Percentiles rank a stretch among this genome's conserved stretches.
These are phyloP conservation scores for Phortica variegata DNA, from an alignment of 1,140 invertebrate genomes.

Conservation along the genomic window DNA sequence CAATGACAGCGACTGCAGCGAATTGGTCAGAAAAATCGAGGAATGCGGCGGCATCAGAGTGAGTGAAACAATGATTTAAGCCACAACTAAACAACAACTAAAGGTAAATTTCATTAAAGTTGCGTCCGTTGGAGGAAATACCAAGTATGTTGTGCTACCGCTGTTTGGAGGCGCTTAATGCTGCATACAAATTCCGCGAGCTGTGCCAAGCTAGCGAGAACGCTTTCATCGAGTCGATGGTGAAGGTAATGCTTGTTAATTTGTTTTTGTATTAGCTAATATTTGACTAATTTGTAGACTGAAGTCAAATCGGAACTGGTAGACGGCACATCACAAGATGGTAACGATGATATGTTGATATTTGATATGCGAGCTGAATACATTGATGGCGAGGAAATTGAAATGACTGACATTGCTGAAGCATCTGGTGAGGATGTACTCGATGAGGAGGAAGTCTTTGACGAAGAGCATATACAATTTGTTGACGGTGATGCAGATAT, in stretches of 20 bases:
- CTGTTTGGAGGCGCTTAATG: conserved; percentile 31
- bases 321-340: conserved; percentile 26
- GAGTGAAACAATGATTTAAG: neutral
- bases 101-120: conserved; percentile 16
- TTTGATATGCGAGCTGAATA: conserved; percentile 42
- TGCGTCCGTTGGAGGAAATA: conserved; percentile 43
- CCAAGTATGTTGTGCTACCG: conserved; percentile 42
- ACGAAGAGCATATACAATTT: conserved; percentile 21
- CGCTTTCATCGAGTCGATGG: conserved; percentile 37
- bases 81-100: neutral
- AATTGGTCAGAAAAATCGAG: conserved; percentile 43
- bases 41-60: conserved; percentile 48
- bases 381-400: conserved; percentile 43
- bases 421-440: conserved; percentile 31
- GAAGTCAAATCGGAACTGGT: conserved; percentile 42
- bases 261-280: neutral
- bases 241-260: conserved; percentile 31
- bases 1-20: conserved; percentile 28
- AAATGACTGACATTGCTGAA: conserved; percentile 37
- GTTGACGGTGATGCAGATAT: conserved; percentile 11
- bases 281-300: conserved; percentile 16
- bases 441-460: conserved; percentile 10
- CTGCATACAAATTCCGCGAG: conserved; percentile 37
- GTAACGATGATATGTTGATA: conserved; percentile 35
- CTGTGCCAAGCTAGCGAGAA: conserved; percentile 46